Base-by-base conservation (phyloP, 2,888 invertebrate species). In the Epinotia ramella region DNA sequence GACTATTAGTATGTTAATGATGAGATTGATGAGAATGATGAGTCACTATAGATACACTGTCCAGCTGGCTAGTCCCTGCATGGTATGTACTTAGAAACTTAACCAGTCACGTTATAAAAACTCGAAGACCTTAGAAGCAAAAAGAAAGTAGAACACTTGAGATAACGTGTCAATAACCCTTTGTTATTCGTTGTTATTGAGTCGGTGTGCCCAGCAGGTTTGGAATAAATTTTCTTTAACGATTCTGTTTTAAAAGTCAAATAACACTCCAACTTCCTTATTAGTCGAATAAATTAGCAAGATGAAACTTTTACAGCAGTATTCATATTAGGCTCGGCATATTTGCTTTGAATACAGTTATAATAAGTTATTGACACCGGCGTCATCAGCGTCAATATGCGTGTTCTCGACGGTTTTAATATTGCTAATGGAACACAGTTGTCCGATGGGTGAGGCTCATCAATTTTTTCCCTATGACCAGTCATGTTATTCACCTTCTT, bases 91-190 rank as follows among this genome's bases (percentile, higher is more conserved):
- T 59, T 59, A 59, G 69, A 69, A 69, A 69, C 69, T 57, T 28
- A 60, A 59, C 53, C 66, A 28, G 64, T 40, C 53, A 65, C 13
- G 59, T 49, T 65, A 46, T 59, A 49, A 75, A 65, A 66, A 66
- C 65, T 6, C 60, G 59, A 66, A 33, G 24, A 56, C 20, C 33
- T 69, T 20, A 46, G 24, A 53, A 60, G 65, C 44, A 11, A 75
- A 65, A 70, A 71, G 70, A 75, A 75, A 75, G 75, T 70, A 71
- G 70, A 60, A 44, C 65, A 66, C 60, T 44, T 18, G n/a, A 66
- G 65, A 75, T 75, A 75, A 66, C 24, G 49, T 60, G 75, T 74
- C 64, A 69, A 74, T 64, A 74, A 74, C 64, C 68, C 69, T n/a
- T n/a, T 18, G 44, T 40, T 28, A 28, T 28, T 28, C 1, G 24